These are phyloP conservation scores for Maccullochella peelii DNA, from an alignment of 2,113 vertebrate genomes.

Conservation along the genomic window DNA sequence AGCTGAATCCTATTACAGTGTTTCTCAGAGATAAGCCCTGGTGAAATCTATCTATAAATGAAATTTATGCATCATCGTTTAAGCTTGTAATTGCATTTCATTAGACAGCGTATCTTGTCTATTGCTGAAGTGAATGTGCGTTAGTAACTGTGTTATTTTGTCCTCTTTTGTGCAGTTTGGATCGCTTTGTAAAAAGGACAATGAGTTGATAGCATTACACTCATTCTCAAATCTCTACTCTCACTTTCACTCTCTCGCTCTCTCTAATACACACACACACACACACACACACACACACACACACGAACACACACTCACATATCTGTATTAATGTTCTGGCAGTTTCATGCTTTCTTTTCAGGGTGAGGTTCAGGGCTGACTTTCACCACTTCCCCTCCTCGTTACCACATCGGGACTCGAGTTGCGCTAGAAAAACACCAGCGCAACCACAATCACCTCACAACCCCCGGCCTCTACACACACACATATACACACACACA, in stretches of 20 bases:
- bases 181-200: conserved; percentile 49
- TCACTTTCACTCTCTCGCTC: neutral
- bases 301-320: conserved; percentile 6
- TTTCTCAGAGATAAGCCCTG: conserved; percentile 67
- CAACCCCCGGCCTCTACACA: conserved; percentile 36
- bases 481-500: conserved; percentile 20
- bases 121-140: conserved; percentile 13
- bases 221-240: conserved; percentile 22
- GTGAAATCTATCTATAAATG: conserved; percentile 74
- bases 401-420: conserved; percentile 72
- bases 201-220: conserved; percentile 34
- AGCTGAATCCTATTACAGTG: conserved; percentile 70
- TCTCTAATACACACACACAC: conserved; percentile 9
- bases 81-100: conserved; percentile 75
- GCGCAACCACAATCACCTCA: conserved; percentile 66
- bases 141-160: conserved; percentile 12
- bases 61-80: conserved; percentile 72
- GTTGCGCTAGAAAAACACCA: conserved; percentile 72
- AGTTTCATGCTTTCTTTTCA: conserved; percentile 67
- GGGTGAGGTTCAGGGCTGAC: conserved; percentile 72
- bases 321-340: conserved; percentile 34
- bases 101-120: conserved; percentile 43
- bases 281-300: conserved; percentile 9
- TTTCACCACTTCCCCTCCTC: conserved; percentile 75
- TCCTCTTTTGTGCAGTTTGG: conserved; percentile 41